Conservation (phyloP, 2,797 vertebrate species). For the Sternotherus odoratus region DNA sequence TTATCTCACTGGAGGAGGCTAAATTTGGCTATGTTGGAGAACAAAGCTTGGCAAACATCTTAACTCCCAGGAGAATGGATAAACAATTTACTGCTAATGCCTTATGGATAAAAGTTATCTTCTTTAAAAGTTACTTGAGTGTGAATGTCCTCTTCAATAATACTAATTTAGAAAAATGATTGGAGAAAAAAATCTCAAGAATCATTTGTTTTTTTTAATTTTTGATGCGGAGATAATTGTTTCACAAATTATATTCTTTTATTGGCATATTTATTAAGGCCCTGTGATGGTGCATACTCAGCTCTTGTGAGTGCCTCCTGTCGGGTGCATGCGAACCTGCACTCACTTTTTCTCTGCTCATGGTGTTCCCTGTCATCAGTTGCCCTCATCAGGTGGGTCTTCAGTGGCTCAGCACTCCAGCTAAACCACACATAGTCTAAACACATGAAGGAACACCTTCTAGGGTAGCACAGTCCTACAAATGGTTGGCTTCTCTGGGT, state of each 20-base stretch:
- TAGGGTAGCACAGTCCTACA: no score
- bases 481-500: no score
- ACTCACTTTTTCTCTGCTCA: no score
- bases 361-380: no score
- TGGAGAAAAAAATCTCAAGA: not conserved
- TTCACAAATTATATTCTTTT: not conserved
- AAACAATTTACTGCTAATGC: not conserved
- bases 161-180: not conserved
- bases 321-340: no score
- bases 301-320: no score
- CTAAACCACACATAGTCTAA: no score
- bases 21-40: not conserved
- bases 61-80: not conserved
- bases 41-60: not conserved
- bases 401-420: no score
- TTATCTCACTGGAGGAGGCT: not conserved
- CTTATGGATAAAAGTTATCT: not conserved
- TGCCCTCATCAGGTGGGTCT: no score
- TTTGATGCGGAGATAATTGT: not conserved
- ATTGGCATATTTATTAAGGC: not conserved
- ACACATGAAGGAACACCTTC: no score
- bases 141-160: not conserved
- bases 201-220: not conserved
- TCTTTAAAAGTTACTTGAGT: not conserved
- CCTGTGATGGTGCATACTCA: not conserved